These are phyloP conservation scores for Pristis pectinata DNA, from an alignment of 2,797 vertebrate genomes.

Conservation along the genomic window DNA sequence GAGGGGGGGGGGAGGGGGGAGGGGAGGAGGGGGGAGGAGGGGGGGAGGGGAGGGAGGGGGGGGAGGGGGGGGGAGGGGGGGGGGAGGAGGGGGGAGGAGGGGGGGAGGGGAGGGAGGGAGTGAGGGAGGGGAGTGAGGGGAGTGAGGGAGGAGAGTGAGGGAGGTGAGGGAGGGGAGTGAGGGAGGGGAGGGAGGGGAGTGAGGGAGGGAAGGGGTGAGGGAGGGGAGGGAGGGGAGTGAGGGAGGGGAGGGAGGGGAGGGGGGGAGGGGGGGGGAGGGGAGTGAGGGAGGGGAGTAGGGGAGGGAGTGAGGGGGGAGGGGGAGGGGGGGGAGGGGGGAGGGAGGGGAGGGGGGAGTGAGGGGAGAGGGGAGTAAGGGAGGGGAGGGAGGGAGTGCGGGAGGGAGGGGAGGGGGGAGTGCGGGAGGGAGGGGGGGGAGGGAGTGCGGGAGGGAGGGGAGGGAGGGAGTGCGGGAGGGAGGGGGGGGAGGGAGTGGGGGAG, in stretches of 20 bases:
- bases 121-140: too few relatives aligned
- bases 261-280: background rate
- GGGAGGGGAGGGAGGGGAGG: slow-evolving; percentile 4
- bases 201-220: background rate
- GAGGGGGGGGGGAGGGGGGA: too few relatives aligned
- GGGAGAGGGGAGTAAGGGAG: slow-evolving; percentile 33
- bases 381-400: slow-evolving; percentile 35
- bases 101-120: background rate
- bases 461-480: background rate
- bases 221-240: slow-evolving; percentile 37
- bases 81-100: too few relatives aligned
- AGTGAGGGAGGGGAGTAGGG: slow-evolving; percentile 36
- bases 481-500: background rate
- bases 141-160: too few relatives aligned
- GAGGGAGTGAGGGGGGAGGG: slow-evolving; percentile 17
- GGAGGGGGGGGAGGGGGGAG: background rate
- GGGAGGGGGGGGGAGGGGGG: accelerated
- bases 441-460: slow-evolving; percentile 34
- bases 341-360: too few relatives aligned
- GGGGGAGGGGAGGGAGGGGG: too few relatives aligned
- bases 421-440: too few relatives aligned
- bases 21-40: background rate
- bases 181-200: background rate
- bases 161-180: too few relatives aligned
- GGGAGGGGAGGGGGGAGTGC: background rate